Conservation (phyloP, 2,888 invertebrate genomes). For the Epiblema foenella region DNA sequence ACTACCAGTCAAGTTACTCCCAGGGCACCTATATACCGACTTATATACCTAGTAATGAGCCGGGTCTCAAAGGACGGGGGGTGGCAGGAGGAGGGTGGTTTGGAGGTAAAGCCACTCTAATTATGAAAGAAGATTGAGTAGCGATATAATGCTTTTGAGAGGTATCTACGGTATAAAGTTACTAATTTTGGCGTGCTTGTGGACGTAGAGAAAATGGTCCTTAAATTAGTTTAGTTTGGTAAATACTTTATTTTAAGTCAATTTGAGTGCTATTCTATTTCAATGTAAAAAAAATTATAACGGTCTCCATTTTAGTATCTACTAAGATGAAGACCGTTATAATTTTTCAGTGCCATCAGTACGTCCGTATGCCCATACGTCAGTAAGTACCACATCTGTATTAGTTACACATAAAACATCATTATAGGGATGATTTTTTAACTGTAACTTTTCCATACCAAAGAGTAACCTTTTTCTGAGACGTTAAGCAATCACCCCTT, state of each 20-base stretch:
- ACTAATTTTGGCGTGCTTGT: slow-evolving; percentile 21
- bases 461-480: too few species aligned
- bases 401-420: too few species aligned
- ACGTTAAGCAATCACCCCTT: too few species aligned
- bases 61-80: slow-evolving; percentile 62
- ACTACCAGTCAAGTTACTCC: slow-evolving; percentile 43
- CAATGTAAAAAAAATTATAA: too few species aligned
- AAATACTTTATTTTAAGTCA: slow-evolving; percentile 5
- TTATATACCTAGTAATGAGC: slow-evolving; percentile 76
- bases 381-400: too few species aligned
- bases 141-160: slow-evolving; percentile 58
- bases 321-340: too few species aligned
- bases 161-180: slow-evolving; percentile 36
- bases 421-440: too few species aligned
- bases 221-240: slow-evolving; percentile 13
- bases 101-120: slow-evolving; percentile 76
- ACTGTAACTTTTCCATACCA: too few species aligned
- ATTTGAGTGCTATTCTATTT: neutral
- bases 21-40: slow-evolving; percentile 47
- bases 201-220: slow-evolving; percentile 19
- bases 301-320: too few species aligned
- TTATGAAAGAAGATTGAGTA: slow-evolving; percentile 83
- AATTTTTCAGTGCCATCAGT: too few species aligned
- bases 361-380: too few species aligned
- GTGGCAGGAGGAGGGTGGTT: slow-evolving; percentile 51